Evolutionary conservation across 1,140 invertebrate genomes (phyloP).

Genomic region (Andricus grossulariae): DNA sequence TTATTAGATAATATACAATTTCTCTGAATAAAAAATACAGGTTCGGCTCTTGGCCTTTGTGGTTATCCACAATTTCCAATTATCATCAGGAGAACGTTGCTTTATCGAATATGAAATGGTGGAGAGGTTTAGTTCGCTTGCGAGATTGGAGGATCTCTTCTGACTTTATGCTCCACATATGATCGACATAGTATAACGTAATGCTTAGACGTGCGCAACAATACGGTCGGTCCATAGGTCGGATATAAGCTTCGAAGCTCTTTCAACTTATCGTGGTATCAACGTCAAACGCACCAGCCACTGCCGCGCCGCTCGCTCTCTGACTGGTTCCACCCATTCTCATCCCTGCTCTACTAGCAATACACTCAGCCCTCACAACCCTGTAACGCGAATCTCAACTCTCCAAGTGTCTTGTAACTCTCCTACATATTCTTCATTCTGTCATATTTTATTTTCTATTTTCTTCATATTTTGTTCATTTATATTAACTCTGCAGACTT

Average conservation of each 20-base stretch:
- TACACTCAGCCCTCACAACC: slow-evolving; percentile 47
- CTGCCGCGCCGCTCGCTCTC: slow-evolving; percentile 58
- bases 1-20: too few species aligned
- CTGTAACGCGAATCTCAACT: slow-evolving; percentile 60
- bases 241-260: slow-evolving; percentile 73
- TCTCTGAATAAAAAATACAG: too few species aligned
- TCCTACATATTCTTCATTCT: too few species aligned
- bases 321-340: slow-evolving; percentile 67
- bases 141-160: slow-evolving; percentile 29
- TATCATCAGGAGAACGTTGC: not conserved
- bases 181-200: slow-evolving; percentile 65
- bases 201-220: slow-evolving; percentile 73
- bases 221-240: slow-evolving; percentile 71
- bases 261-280: slow-evolving; percentile 76
- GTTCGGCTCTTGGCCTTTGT: too few species aligned
- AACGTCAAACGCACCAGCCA: slow-evolving; percentile 75
- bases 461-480: too few species aligned
- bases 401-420: slow-evolving; percentile 58
- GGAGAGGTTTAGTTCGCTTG: slow-evolving; percentile 11
- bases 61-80: too few species aligned
- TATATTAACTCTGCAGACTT: too few species aligned
- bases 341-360: slow-evolving; percentile 57
- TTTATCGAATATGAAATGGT: not conserved
- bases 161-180: slow-evolving; percentile 58
- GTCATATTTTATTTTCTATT: too few species aligned